Percentiles rank a stretch among this genome's conserved stretches.
Conservation (phyloP, 2,888 invertebrate genomes). For the Himalopsyche anomala region DNA sequence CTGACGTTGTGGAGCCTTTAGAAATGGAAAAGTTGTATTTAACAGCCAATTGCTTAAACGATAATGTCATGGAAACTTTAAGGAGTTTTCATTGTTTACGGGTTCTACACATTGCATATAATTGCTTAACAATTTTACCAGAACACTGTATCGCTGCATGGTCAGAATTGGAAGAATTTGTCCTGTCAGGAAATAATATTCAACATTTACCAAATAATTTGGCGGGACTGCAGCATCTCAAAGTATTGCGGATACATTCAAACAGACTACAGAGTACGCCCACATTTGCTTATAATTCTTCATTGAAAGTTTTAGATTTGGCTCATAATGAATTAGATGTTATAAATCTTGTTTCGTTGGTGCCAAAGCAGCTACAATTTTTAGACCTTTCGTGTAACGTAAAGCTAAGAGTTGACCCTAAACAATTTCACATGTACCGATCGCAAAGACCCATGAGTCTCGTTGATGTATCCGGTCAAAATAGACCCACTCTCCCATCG, state of each 20-base stretch:
- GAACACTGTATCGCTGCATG: slow-evolving; percentile 86
- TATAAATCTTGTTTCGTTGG: slow-evolving; percentile 84
- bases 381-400: slow-evolving; percentile 90
- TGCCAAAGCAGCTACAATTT: slow-evolving; percentile 89
- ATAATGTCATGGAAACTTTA: slow-evolving; percentile 82
- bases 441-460: slow-evolving; percentile 88
- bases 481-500: slow-evolving; percentile 81
- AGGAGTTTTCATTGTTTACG: slow-evolving; percentile 81
- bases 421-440: slow-evolving; percentile 87
- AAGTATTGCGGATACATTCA: slow-evolving; percentile 88
- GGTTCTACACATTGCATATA: slow-evolving; percentile 87
- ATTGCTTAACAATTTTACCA: slow-evolving; percentile 84
- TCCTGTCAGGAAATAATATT: slow-evolving; percentile 88
- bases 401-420: slow-evolving; percentile 88
- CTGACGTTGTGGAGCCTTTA: slow-evolving; percentile 79
- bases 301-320: slow-evolving; percentile 87
- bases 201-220: slow-evolving; percentile 86
- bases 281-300: slow-evolving; percentile 84
- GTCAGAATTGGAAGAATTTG: slow-evolving; percentile 88
- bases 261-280: slow-evolving; percentile 87
- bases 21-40: slow-evolving; percentile 84
- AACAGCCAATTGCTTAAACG: slow-evolving; percentile 86
- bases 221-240: slow-evolving; percentile 82
- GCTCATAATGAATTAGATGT: slow-evolving; percentile 91
- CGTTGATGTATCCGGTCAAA: slow-evolving; percentile 90